These are phyloP conservation scores for Melanotaenia boesemani DNA, from an alignment of 2,797 vertebrate genomes.

Conservation along the genomic window DNA sequence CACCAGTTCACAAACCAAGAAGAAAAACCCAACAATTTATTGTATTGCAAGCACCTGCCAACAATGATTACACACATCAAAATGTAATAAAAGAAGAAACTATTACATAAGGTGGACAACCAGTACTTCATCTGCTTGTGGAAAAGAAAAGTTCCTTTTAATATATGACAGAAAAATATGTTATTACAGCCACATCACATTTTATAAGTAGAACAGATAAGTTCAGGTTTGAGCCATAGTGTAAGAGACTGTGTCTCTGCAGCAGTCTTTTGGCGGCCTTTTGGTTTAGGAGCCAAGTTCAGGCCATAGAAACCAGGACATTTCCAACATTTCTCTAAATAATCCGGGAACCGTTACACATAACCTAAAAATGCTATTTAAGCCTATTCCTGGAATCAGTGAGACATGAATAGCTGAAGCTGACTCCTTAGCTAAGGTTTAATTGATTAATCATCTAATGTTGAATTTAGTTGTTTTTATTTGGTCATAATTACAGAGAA, in stretches of 20 bases:
- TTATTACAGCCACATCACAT: background rate
- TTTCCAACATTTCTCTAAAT: background rate
- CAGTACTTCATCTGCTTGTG: background rate
- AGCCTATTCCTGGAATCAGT: background rate
- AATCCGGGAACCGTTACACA: background rate
- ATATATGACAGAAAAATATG: too few species aligned
- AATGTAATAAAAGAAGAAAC: background rate
- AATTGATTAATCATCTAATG: background rate
- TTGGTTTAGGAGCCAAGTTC: background rate
- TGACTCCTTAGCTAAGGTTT: background rate
- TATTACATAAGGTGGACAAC: background rate
- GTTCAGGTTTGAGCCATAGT: background rate
- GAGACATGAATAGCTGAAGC: background rate
- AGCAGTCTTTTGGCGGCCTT: background rate
- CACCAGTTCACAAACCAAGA: background rate
- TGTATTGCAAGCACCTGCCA: background rate
- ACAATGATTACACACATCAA: background rate
- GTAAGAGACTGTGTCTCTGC: background rate
- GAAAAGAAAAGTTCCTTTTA: background rate
- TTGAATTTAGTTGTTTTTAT: background rate
- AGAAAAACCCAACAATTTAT: background rate
- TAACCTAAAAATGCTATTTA: background rate
- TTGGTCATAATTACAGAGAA: background rate
- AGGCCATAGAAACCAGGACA: background rate
- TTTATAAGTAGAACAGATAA: background rate